Evolutionary conservation across 2,888 invertebrate genomes (phyloP), one percentile per base, ranked within the genome.

Genomic region (Metalampra italica): DNA sequence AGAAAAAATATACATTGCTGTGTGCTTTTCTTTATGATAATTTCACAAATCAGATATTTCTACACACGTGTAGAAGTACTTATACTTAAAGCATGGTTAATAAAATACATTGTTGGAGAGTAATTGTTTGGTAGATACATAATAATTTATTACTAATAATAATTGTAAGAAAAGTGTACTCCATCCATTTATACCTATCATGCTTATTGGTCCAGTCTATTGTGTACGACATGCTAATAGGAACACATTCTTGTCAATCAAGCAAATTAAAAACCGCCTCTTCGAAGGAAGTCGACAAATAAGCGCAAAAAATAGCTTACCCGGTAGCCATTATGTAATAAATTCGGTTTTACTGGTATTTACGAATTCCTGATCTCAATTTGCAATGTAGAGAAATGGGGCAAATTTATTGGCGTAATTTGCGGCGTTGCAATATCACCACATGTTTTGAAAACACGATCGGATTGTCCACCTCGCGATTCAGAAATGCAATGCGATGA

Each of bases 241-340:
- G 12, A 52, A 12, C 49, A 41, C 52, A 47, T 43, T 48, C 42
- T 15, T 43, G 37, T 50, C 50, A 63, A 65, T 68, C 66, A 71
- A 52, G 54, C 55, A 61, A 68, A 75, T 74, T 69, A 68, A 66
- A 52, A 55, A 57, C 49, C 44, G 52, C n/a, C 51, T 53, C 44
- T 52, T 51, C 43, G 49, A 54, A 69, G 74, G 71, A 77, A 70
- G 61, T 64, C 55, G 54, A 45, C 60, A 68, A 36, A 52, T 56
- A 57, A 34, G 47, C 50, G 44, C 40, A 40, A 52, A 75, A 73
- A 71, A 63, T 66, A 62, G 52, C 78, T 80, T 61, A 36, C 36
- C 36, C 2, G 50, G 56, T 51, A 53, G 69, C 69, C 82, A 87
- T 87, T 87, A 87, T 86, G 79, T 85, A 87, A 88, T 80, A 57